Evolutionary conservation across 2,888 invertebrate genomes (phyloP), one percentile per base, ranked within the genome.

Genomic region (Leuctra nigra): DNA sequence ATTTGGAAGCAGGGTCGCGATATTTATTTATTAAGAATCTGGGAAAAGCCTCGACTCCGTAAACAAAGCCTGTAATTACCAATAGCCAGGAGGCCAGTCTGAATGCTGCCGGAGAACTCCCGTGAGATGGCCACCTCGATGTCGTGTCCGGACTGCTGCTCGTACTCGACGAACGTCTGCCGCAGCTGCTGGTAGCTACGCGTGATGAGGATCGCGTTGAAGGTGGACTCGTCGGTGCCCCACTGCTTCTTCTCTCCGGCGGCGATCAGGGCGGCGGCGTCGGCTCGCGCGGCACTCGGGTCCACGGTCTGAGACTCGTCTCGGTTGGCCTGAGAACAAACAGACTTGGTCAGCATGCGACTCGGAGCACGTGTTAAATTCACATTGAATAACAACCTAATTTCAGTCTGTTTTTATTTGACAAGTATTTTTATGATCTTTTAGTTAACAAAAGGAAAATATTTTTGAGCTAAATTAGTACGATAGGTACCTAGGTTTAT

Each of bases 201-300:
- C 54, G 89, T 84, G 64, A 91, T 85, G 64, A 95, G 79, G 68
- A 93, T 87, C 57, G 83, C 78, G 73, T 92, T 91, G 77, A 95
- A 93, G 57, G 83, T 80, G 0, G 90, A 89, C 74, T 93, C 93
- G 67, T 93, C 92, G 0, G 94, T 93, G 53, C 93, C 92, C 88
- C 91, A 89, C 72, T 89, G 84, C 23, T 85, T 66, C 38, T 56
- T 56, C 88, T 54, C 88, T 64, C 76, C 91, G 53, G 91, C 90
- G 59, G 79, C 75, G 46, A 81, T 84, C 33, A 91, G 73, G 0
- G 82, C 82, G 69, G 89, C 85, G 0, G 94, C 94, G 72, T 95
- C 94, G 59, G 85, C 81, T 56, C 83, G 78, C 44, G 93, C 94
- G 59, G 82, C 80, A 1, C 79, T 84, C 64, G 86, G 83, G 72